Evolutionary conservation across 2,888 invertebrate genomes (phyloP), one percentile per base, ranked within the genome.

Genomic region (Drosophila rellima): DNA sequence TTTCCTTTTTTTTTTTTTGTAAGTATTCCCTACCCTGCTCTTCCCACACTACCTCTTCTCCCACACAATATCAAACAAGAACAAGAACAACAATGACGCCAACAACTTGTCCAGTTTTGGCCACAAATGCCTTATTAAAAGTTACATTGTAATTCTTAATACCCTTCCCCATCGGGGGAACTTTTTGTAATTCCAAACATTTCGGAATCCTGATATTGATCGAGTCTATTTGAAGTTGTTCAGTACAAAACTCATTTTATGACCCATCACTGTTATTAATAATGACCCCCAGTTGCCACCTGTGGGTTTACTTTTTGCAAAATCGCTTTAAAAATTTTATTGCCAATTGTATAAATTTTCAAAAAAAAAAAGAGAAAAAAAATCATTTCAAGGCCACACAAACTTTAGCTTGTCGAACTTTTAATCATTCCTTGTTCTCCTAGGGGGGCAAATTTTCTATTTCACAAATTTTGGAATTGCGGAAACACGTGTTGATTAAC

Each of bases 121-220:
- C 86, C 88, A 80, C 88, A 82, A 85, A 77, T 74, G 69, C 77
- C 62, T 74, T 74, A 85, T 82, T 82, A 79, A 82, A 82, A 85
- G 59, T 82, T 74, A 83, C 86, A 83, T 80, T 74, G 78, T 70
- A 72, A 59, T 66, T 54, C 48, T 40, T 31, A 20, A 64, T 74
- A 62, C 79, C 23, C 74, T 70, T 10, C 39, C 39, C 39, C 17
- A 52, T 17, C 8, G 18, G 31, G 15, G 44, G 11, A 7, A 11
- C 29, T 39, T 39, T 20, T 15, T 23, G 15, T 15, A 8, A 33
- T 4, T 11, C 15, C 15, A 51, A 26, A 17, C 10, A 37, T 10
- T 51, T 55, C 2, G 1, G 26, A 26, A 7, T 26, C 0, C 26
- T 26, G 2, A 26, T 26, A 6, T 7, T 26, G 6, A 7, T 26